A percentile compares a stretch with the other conserved stretches of the same genome.
Conservation (phyloP, 2,797 vertebrate species). For the Thalassophryne amazonica region DNA sequence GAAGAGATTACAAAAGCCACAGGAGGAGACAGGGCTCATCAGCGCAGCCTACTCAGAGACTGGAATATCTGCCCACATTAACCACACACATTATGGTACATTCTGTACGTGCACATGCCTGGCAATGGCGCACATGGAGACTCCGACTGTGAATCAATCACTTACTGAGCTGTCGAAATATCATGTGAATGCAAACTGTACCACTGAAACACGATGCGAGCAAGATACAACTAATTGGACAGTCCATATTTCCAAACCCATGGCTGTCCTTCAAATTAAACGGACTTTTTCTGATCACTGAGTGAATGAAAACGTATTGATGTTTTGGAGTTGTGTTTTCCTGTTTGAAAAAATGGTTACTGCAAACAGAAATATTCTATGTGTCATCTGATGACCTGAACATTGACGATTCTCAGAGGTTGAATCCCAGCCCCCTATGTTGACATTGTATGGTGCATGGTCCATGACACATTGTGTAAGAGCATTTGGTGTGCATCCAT, state of each 20-base stretch:
- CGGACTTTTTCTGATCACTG: neutral
- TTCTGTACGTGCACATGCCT: constrained; percentile 55
- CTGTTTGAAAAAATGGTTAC: neutral
- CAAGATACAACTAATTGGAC: constrained; percentile 12
- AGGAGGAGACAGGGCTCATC: constrained; percentile 62
- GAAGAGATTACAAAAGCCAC: constrained; percentile 50
- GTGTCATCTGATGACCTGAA: no score
- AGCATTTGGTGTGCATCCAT: no score
- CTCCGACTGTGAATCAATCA: constrained; percentile 51
- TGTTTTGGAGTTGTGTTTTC: neutral
- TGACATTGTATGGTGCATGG: no score
- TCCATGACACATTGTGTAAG: no score
- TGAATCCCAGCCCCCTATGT: no score
- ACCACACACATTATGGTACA: constrained; percentile 62
- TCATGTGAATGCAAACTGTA: constrained; percentile 20
- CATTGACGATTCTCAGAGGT: no score
- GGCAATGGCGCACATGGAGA: constrained; percentile 32
- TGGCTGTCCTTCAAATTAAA: constrained; percentile 19
- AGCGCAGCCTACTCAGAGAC: constrained; percentile 52
- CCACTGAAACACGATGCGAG: constrained; percentile 14
- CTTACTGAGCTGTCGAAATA: constrained; percentile 36
- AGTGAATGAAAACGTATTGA: constrained; percentile 21
- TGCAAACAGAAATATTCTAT: no score
- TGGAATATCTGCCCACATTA: constrained; percentile 63
- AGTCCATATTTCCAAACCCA: constrained; percentile 9